Evolutionary conservation across 2,888 invertebrate species (phyloP), one percentile per base, ranked within the genome.

Genomic region (Thereva nobilitata): DNA sequence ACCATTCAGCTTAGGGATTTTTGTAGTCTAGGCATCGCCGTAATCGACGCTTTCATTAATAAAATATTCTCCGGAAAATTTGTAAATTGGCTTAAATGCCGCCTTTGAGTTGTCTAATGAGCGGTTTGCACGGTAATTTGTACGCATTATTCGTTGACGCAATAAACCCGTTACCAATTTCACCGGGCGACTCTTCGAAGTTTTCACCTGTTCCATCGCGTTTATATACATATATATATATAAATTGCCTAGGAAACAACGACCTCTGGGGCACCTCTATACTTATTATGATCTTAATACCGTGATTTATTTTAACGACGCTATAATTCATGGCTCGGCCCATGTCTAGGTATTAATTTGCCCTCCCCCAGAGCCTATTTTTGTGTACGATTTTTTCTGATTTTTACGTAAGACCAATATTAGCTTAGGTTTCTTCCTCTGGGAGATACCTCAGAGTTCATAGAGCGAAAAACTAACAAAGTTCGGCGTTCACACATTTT

Each of bases 231-330:
- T n/a, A n/a, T n/a, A n/a, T n/a, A n/a, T n/a, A n/a, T n/a, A n/a
- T n/a, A n/a, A 2, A 23, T 23, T 23, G 23, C 23, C 23, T 23
- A 23, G 23, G 23, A 23, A 23, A 23, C 23, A 23, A 52, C 52
- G 35, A 3, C 44, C 9, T 57, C 44, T 34, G 5, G 23, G 10
- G 35, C 35, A 44, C 45, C 57, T 6, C 45, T 35, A 7, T 40
- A 37, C 57, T 57, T 44, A 57, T 57, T 57, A 44, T 37, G 42
- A 44, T 35, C 23, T 34, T 44, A 23, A 45, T n/a, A 37, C 35
- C 23, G 37, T 57, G 57, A 57, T 57, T 57, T 57, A 57, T 57
- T 57, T 45, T 42, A 57, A 45, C 57, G 37, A 57, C 44, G 44
- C 57, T 57, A 57, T 57, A 57, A 57, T 57, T 57, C 57, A 57